phyloP scores from a whole-genome alignment of 1,140 invertebrate species.

The Brachystomella parvula region DNA sequence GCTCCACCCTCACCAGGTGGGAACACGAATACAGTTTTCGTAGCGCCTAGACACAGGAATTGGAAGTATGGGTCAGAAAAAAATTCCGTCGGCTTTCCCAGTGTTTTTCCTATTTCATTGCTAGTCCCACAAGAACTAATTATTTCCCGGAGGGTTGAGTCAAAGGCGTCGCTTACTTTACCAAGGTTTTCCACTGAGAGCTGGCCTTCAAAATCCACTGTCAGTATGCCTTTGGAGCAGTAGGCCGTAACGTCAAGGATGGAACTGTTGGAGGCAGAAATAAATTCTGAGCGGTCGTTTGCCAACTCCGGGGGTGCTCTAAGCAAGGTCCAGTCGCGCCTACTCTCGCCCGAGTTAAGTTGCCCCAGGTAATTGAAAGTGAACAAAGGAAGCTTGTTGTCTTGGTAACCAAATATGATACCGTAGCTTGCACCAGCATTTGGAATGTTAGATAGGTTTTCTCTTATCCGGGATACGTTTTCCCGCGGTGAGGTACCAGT shows the following conservation, averaged over 20 bases:
- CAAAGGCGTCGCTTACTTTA: not conserved
- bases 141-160: not conserved
- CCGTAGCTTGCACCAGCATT: conserved; percentile 13
- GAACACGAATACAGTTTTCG: conserved; percentile 4
- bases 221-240: not conserved
- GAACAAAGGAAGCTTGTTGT: not conserved
- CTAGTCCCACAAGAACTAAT: not conserved
- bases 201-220: not conserved
- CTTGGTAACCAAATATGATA: conserved; percentile 3
- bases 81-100: not conserved
- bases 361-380: not conserved
- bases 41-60: too few relatives aligned
- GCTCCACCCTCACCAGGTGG: conserved; percentile 19
- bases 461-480: conserved; percentile 1
- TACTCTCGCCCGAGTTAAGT: not conserved
- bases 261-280: not conserved
- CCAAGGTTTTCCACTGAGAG: not conserved
- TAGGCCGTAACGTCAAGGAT: not conserved
- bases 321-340: not conserved
- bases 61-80: not conserved
- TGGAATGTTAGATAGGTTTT: conserved; percentile 6
- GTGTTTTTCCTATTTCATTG: not conserved
- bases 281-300: not conserved
- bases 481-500: not conserved
- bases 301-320: too few relatives aligned